Conservation (phyloP, 2,888 invertebrate genomes). For the Lasioglossum calceatum region DNA sequence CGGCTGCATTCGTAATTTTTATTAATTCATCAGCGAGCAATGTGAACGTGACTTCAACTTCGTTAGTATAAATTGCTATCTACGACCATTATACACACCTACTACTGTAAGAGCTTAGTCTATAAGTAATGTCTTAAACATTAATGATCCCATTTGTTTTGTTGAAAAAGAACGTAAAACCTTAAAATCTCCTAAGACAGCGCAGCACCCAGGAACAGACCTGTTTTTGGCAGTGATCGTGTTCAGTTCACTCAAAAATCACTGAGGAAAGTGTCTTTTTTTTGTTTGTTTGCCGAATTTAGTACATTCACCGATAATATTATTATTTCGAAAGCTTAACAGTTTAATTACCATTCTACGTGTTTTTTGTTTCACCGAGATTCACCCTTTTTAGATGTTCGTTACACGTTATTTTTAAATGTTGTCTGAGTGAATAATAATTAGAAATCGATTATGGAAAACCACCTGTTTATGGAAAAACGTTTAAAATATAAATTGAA, state of each 20-base stretch:
- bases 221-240: conserved; percentile 17
- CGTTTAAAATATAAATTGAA: background rate
- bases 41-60: background rate
- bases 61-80: background rate
- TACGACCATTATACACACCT: conserved; percentile 5
- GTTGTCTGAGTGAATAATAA: background rate
- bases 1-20: background rate
- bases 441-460: background rate
- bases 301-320: conserved; percentile 1
- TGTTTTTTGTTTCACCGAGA: conserved; percentile 1
- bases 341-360: background rate
- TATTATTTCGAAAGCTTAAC: background rate
- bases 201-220: conserved; percentile 16
- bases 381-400: background rate
- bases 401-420: background rate
- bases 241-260: conserved; percentile 8
- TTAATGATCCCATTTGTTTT: conserved; percentile 21
- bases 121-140: conserved; percentile 13
- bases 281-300: background rate
- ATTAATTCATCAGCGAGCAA: background rate
- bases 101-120: conserved; percentile 13
- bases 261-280: background rate
- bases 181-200: conserved; percentile 8
- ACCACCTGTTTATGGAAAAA: background rate
- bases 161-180: conserved; percentile 2